These are phyloP conservation scores for Cyprinodon variegatus DNA, from an alignment of 2,113 vertebrate genomes.

Conservation along the genomic window DNA sequence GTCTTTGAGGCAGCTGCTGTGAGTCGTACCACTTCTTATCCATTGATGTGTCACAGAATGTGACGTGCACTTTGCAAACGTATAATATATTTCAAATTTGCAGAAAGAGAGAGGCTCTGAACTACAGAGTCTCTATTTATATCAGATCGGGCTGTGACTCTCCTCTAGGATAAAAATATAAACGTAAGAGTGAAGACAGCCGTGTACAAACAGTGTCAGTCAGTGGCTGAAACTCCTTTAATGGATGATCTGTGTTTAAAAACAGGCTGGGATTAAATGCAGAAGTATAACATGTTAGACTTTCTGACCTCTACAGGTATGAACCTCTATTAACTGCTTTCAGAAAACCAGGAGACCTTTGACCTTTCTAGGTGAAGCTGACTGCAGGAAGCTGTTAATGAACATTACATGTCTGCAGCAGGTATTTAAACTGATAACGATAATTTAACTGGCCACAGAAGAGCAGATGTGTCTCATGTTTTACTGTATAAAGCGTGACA, in stretches of 20 bases:
- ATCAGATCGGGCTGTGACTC: neutral
- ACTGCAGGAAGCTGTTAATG: too few species aligned
- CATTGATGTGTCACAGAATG: slow-evolving; percentile 20
- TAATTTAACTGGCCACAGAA: neutral
- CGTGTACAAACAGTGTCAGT: too few species aligned
- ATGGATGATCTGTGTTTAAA: neutral
- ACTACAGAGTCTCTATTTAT: neutral
- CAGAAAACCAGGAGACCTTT: neutral
- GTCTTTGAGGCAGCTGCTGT: slow-evolving; percentile 18
- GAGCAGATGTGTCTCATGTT: neutral
- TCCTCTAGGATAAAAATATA: neutral
- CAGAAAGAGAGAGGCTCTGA: neutral
- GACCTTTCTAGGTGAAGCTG: neutral
- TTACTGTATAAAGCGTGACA: neutral
- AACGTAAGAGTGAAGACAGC: neutral
- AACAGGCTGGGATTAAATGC: neutral
- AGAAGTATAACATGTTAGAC: too few species aligned
- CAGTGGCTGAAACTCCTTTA: too few species aligned
- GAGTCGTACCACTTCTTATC: slow-evolving; percentile 10
- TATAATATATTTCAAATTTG: neutral
- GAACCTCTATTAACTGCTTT: neutral
- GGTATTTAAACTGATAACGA: neutral
- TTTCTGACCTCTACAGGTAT: neutral
- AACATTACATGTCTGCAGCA: neutral
- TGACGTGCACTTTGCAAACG: neutral